Percentiles rank a stretch among this genome's conserved stretches.
Evolutionary conservation across 2,888 invertebrate species (phyloP).

Genomic region (Rhorus exstirpatorius): DNA sequence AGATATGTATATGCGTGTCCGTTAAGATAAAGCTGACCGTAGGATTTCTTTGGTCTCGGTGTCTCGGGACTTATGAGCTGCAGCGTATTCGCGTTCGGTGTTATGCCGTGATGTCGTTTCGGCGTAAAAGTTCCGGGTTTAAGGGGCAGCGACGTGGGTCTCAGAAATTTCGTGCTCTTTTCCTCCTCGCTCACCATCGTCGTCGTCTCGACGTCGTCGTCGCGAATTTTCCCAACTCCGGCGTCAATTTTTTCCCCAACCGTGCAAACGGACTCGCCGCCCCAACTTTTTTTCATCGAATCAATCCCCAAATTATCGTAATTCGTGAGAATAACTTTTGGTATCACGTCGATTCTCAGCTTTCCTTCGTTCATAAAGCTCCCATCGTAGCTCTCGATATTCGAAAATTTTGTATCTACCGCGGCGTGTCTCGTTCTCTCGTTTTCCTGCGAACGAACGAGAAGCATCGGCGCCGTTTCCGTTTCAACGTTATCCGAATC

Average conservation of each 20-base stretch:
- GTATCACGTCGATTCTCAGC: constrained; percentile 53
- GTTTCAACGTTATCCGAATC: constrained; percentile 10
- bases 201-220: too few relatives aligned
- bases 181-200: too few relatives aligned
- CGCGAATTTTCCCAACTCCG: constrained; percentile 62
- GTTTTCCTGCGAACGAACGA: constrained; percentile 56
- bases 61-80: constrained; percentile 96
- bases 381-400: constrained; percentile 49
- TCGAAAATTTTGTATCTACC: constrained; percentile 18
- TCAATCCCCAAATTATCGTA: constrained; percentile 76
- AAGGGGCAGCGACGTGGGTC: constrained; percentile 93
- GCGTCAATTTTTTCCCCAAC: constrained; percentile 75
- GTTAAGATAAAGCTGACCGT: constrained; percentile 95
- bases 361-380: constrained; percentile 64
- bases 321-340: constrained; percentile 72
- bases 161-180: constrained; percentile 90
- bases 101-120: constrained; percentile 93
- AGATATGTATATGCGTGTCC: constrained; percentile 97
- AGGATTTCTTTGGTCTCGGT: constrained; percentile 95
- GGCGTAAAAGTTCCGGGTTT: constrained; percentile 94
- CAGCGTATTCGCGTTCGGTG: constrained; percentile 93
- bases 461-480: constrained; percentile 55
- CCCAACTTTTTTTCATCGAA: constrained; percentile 74
- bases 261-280: constrained; percentile 67
- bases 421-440: constrained; percentile 40